A percentile compares a stretch with the other conserved stretches of the same genome.
These are phyloP conservation scores for Gerris lacustris DNA, from an alignment of 2,888 invertebrate genomes.

Conservation along the genomic window DNA sequence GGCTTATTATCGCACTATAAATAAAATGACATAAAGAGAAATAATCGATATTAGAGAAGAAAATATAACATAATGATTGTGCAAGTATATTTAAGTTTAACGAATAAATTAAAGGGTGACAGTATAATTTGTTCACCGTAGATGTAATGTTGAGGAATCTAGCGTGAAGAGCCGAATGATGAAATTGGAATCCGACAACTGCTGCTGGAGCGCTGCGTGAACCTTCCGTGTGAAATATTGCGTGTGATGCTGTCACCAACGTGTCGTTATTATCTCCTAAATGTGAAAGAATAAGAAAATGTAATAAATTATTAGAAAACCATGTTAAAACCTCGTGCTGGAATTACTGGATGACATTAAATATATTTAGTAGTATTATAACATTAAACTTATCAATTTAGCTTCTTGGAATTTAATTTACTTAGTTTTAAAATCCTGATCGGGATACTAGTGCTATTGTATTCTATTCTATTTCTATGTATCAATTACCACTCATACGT, in stretches of 20 bases:
- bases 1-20: constrained; percentile 22
- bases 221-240: constrained; percentile 47
- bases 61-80: not conserved
- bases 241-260: constrained; percentile 73
- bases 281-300: constrained; percentile 12
- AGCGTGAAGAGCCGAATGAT: constrained; percentile 59
- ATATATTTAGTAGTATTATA: no score
- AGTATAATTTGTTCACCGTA: constrained; percentile 39
- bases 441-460: no score
- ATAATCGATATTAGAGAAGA: not conserved
- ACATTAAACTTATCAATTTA: no score
- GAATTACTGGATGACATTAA: no score
- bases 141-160: constrained; percentile 70
- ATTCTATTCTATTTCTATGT: no score
- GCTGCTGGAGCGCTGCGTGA: constrained; percentile 42
- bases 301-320: not conserved
- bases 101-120: not conserved
- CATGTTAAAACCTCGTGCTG: no score
- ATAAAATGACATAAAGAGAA: not conserved
- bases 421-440: no score
- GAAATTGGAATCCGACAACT: constrained; percentile 61
- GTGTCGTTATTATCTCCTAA: constrained; percentile 43
- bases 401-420: no score
- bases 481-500: no score
- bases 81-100: no score